Percentiles rank a stretch among this genome's conserved stretches.
Evolutionary conservation across 2,797 vertebrate species (phyloP).

Genomic region (Balearica regulorum): DNA sequence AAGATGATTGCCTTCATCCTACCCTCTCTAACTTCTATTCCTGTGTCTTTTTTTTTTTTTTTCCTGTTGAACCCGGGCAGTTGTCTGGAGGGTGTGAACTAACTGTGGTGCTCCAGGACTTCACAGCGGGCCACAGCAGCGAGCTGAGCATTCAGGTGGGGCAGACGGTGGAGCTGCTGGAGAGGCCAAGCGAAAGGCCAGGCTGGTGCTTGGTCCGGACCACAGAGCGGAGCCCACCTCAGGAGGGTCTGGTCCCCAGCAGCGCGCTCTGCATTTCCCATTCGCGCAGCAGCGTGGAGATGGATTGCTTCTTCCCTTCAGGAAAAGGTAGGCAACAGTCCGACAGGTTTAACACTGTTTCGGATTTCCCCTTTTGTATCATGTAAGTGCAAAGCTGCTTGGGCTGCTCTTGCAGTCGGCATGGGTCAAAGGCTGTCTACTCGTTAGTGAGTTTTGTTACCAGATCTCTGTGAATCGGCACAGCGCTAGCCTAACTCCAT

Average conservation of each 20-base stretch:
- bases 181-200: slow-evolving; percentile 87
- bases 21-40: not conserved
- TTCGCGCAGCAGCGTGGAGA: slow-evolving; percentile 95
- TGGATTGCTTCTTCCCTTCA: slow-evolving; percentile 89
- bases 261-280: slow-evolving; percentile 93
- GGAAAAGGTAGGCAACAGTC: slow-evolving; percentile 82
- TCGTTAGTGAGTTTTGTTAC: slow-evolving; percentile 11
- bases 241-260: slow-evolving; percentile 93
- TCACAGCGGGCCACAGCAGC: slow-evolving; percentile 80
- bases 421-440: not conserved
- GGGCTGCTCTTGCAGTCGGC: not conserved
- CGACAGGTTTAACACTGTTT: not conserved
- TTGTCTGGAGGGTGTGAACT: slow-evolving; percentile 94
- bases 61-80: slow-evolving; percentile 64
- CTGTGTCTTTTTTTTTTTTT: not conserved
- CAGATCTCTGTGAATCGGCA: slow-evolving; percentile 23
- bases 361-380: slow-evolving; percentile 17
- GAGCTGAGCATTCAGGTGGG: slow-evolving; percentile 93
- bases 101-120: slow-evolving; percentile 94
- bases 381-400: slow-evolving; percentile 49
- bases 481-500: slow-evolving; percentile 17
- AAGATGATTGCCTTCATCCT: slow-evolving; percentile 21
- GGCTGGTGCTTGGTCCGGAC: slow-evolving; percentile 94
- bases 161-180: slow-evolving; percentile 96
- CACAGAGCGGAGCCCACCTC: slow-evolving; percentile 86